Evolutionary conservation across 2,888 invertebrate species (phyloP).

Genomic region (Drosophila yooni): DNA sequence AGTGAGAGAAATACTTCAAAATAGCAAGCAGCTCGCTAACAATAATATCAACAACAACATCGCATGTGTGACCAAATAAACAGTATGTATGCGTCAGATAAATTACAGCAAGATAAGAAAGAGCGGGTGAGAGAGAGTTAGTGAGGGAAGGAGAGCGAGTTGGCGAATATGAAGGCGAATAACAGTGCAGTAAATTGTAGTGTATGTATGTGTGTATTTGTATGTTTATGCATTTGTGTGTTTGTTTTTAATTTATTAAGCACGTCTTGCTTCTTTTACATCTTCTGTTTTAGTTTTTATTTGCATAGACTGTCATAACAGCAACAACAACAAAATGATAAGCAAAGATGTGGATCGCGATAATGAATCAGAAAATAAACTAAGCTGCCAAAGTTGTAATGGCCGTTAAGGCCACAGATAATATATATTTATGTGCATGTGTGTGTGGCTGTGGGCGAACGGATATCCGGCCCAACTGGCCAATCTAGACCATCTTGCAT

Average conservation of each 20-base stretch:
- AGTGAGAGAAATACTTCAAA: too few relatives aligned
- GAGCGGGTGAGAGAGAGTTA: not conserved
- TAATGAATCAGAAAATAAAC: slow-evolving; percentile 28
- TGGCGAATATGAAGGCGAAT: slow-evolving; percentile 29
- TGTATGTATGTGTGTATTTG: not conserved
- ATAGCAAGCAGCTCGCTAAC: not conserved
- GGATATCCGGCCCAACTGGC: slow-evolving; percentile 26
- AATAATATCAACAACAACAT: slow-evolving; percentile 1
- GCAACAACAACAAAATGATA: slow-evolving; percentile 33
- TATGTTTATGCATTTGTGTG: slow-evolving; percentile 16
- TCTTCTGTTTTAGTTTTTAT: slow-evolving; percentile 29
- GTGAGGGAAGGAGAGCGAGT: not conserved
- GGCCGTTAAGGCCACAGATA: not conserved
- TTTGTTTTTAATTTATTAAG: slow-evolving; percentile 17
- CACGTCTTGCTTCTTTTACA: slow-evolving; percentile 19
- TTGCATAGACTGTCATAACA: slow-evolving; percentile 33
- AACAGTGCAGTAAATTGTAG: slow-evolving; percentile 59
- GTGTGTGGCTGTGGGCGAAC: slow-evolving; percentile 20
- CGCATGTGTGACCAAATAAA: slow-evolving; percentile 2
- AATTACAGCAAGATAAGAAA: not conserved
- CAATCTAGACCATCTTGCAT: slow-evolving; percentile 2
- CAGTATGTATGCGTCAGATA: not conserved
- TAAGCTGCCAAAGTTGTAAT: slow-evolving; percentile 25
- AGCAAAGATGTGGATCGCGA: slow-evolving; percentile 35
- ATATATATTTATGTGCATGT: not conserved